A percentile compares a stretch with the other conserved stretches of the same genome.
These are phyloP conservation scores for Melanotaenia boesemani DNA, from an alignment of 2,797 vertebrate species.

Conservation along the genomic window DNA sequence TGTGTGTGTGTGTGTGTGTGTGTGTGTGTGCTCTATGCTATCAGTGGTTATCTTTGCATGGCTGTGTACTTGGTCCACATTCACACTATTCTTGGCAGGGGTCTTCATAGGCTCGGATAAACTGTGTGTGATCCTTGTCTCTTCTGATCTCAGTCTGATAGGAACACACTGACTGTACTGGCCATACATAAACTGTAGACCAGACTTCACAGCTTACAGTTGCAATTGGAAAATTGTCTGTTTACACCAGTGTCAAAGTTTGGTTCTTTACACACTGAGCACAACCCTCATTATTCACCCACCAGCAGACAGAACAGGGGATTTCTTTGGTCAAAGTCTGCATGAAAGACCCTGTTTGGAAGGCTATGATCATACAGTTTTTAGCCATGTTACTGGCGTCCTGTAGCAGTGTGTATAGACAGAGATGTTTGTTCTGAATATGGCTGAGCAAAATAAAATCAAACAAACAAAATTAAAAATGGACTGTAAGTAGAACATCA, in stretches of 20 bases:
- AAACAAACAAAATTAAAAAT: too few species aligned
- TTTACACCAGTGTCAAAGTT: conserved; percentile 41
- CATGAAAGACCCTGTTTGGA: not conserved
- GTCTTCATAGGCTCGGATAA: conserved; percentile 46
- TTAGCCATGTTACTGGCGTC: not conserved
- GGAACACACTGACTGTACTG: conserved; percentile 41
- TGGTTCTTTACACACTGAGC: conserved; percentile 35
- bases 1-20: conserved; percentile 9
- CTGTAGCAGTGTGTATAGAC: not conserved
- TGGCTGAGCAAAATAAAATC: not conserved
- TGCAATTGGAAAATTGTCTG: conserved; percentile 45
- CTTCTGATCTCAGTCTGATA: conserved; percentile 65
- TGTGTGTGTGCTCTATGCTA: conserved; percentile 4
- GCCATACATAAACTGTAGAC: conserved; percentile 37
- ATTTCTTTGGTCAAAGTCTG: conserved; percentile 4
- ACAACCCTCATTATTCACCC: conserved; percentile 41
- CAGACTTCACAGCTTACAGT: conserved; percentile 31
- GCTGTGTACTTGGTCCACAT: conserved; percentile 1
- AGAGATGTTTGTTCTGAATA: not conserved
- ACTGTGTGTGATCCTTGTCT: conserved; percentile 53
- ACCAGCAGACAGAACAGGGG: conserved; percentile 6
- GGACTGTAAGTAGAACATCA: not conserved
- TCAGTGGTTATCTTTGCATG: conserved; percentile 28
- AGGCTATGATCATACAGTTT: not conserved
- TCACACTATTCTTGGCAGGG: conserved; percentile 30